Base-by-base conservation (phyloP, 2,797 vertebrate species). In the Nyctibius grandis region DNA sequence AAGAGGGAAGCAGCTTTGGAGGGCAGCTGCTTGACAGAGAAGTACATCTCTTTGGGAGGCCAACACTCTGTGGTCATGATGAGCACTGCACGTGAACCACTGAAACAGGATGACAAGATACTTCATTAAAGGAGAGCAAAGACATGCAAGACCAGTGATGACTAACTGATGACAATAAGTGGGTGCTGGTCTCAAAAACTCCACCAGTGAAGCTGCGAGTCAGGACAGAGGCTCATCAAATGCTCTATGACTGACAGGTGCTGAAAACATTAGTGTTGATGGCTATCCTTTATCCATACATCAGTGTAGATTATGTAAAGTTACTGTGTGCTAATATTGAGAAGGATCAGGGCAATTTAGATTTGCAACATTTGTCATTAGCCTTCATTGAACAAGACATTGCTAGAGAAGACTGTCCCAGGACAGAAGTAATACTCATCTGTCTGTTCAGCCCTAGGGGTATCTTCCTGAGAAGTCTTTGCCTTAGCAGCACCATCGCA, bases 1-100 rank as follows among this genome's bases (percentile, higher is more conserved):
- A 90, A 94, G 84, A 89, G 83, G 29, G 42, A 92, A 95, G 81
- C 51, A 79, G 60, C 59, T 95, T 93, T 34, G 67, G 74, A 94
- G 70, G 64, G 86, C 7, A 5, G 81, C 17, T 67, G 51, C 77
- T 74, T 77, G 59, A 82, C 54, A 93, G n/a, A 89, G 45, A 82
- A 93, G 44, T 15, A 73, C 44, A 47, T 53, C 44, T 94, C 33
- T 88, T 26, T 70, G 77, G 63, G 70, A 94, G 36, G 60, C 59
- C 70, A 91, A 18, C 12, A 10, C 23, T 65, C 60, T 16, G 19
- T 3, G 13, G 33, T 56, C 23, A 38, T 12, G 23, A 44, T 21
- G 68, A 74, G 26, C 48, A 65, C 69, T 76, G 42, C 50, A 91
- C 78, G 51, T 51, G 51, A 92, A 40, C 22, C 51, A 25, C 70